These are phyloP conservation scores for Ageneiosus marmoratus DNA, from an alignment of 2,113 vertebrate genomes.

Conservation along the genomic window DNA sequence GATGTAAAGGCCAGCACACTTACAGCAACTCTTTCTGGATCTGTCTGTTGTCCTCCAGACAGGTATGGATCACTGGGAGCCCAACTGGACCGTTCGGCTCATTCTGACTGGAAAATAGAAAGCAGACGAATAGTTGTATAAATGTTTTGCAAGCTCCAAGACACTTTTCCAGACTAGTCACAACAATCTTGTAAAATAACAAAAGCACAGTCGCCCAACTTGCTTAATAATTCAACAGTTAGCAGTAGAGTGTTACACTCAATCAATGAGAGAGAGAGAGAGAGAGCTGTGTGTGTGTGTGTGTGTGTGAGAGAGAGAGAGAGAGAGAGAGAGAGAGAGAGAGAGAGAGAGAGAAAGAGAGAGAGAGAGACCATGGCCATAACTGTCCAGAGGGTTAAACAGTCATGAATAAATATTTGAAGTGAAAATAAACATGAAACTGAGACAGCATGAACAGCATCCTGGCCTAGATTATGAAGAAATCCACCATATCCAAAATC, in stretches of 20 bases:
- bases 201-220: background rate
- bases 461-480: background rate
- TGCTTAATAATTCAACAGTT: slow-evolving; percentile 55
- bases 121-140: slow-evolving; percentile 20
- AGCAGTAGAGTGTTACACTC: slow-evolving; percentile 33
- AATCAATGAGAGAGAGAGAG: background rate
- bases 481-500: background rate
- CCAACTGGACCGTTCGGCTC: slow-evolving; percentile 83
- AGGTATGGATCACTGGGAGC: slow-evolving; percentile 79
- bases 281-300: background rate
- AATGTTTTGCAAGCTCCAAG: slow-evolving; percentile 21
- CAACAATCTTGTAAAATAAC: slow-evolving; percentile 21
- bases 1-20: slow-evolving; percentile 51
- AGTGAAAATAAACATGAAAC: slow-evolving; percentile 15
- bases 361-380: background rate
- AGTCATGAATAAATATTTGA: slow-evolving; percentile 32
- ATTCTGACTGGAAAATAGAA: slow-evolving; percentile 80
- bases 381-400: background rate
- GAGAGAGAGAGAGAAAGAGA: no score
- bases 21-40: slow-evolving; percentile 74
- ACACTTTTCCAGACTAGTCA: slow-evolving; percentile 33
- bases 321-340: no score
- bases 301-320: background rate
- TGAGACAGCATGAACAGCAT: background rate
- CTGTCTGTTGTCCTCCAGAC: slow-evolving; percentile 75